phyloP scores from a whole-genome alignment of 2,113 vertebrate genomes.

The Oryzias melastigma region DNA sequence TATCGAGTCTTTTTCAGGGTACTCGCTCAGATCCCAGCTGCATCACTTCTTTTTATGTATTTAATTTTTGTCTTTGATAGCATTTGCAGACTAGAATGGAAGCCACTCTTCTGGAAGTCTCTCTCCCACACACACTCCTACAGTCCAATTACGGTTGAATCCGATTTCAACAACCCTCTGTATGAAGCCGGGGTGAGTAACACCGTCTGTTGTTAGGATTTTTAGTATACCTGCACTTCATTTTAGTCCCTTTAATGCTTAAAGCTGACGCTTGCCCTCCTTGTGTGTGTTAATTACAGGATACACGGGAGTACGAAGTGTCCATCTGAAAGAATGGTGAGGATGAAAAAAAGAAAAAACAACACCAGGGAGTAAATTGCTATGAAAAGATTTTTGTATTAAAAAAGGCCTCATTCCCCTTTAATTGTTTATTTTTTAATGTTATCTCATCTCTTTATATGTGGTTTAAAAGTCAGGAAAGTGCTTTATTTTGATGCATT shows the following conservation, averaged over 20 bases:
- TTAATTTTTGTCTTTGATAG: conserved; percentile 40
- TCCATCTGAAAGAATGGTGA: conserved; percentile 78
- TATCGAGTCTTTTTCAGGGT: neutral
- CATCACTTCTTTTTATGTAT: neutral
- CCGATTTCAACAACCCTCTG: conserved; percentile 92
- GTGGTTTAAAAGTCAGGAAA: conserved; percentile 26
- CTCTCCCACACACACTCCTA: conserved; percentile 90
- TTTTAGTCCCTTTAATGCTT: neutral
- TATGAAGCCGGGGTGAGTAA: conserved; percentile 89
- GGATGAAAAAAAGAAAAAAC: conserved; percentile 35
- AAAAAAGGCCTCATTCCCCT: conserved; percentile 47
- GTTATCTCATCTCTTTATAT: conserved; percentile 24
- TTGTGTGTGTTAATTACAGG: conserved; percentile 67
- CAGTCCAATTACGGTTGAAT: conserved; percentile 91
- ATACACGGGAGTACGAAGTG: conserved; percentile 90
- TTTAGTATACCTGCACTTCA: neutral
- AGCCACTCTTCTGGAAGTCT: conserved; percentile 89
- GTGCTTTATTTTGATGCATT: conserved; percentile 40
- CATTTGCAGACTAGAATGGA: conserved; percentile 85
- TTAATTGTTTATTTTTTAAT: conserved; percentile 16
- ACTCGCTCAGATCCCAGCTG: neutral
- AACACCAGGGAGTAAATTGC: conserved; percentile 23
- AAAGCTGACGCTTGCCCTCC: neutral
- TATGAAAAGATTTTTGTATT: conserved; percentile 38
- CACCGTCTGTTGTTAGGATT: neutral